These are phyloP conservation scores for Protodeltote pygarga DNA, from an alignment of 2,888 invertebrate genomes.

Conservation along the genomic window DNA sequence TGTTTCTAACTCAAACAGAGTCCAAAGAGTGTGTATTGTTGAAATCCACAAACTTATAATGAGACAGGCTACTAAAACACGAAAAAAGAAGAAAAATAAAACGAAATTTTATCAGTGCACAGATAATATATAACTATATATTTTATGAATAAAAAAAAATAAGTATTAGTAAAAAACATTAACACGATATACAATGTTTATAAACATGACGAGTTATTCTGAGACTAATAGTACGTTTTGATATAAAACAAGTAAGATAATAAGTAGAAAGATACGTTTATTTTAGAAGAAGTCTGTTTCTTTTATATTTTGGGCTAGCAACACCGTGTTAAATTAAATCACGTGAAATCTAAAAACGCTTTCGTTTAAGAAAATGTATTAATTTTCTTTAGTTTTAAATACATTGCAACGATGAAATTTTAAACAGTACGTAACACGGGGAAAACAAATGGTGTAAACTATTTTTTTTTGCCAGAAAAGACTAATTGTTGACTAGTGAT, in stretches of 20 bases:
- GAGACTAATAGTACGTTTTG: conserved; percentile 4
- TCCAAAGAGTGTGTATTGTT: too few relatives aligned
- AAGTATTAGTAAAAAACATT: background rate
- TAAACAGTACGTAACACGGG: background rate
- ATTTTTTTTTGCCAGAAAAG: too few relatives aligned
- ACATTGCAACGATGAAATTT: too few relatives aligned
- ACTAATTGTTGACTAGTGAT: too few relatives aligned
- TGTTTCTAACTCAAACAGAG: too few relatives aligned
- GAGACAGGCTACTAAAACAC: too few relatives aligned
- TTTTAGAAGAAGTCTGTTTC: conserved; percentile 9
- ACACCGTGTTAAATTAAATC: background rate
- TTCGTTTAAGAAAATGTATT: conserved; percentile 7
- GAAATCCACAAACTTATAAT: too few relatives aligned
- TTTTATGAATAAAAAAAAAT: too few relatives aligned
- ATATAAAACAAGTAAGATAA: conserved; percentile 7
- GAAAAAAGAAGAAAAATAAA: too few relatives aligned
- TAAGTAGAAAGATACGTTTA: conserved; percentile 1
- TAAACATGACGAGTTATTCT: conserved; percentile 16
- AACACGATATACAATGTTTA: conserved; percentile 9
- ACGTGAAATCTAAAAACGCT: background rate
- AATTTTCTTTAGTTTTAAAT: background rate
- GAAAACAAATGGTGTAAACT: too few relatives aligned
- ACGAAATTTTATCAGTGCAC: too few relatives aligned
- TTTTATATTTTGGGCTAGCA: conserved; percentile 1
- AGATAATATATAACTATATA: too few relatives aligned